phyloP scores from a whole-genome alignment of 2,888 invertebrate genomes.

The Muscina levida region DNA sequence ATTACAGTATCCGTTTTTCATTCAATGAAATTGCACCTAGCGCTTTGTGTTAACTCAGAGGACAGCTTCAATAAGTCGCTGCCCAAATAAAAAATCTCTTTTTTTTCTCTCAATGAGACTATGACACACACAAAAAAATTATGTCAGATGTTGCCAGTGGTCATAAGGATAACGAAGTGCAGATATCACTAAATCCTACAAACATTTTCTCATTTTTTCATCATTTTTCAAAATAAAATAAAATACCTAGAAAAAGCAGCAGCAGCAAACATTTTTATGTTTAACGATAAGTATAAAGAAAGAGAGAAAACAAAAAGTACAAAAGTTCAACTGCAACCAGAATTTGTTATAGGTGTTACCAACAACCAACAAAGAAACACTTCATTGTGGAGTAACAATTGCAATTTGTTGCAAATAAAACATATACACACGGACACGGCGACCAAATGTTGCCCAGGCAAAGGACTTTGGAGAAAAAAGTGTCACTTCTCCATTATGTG shows the following conservation, averaged over 20 bases:
- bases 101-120: no score
- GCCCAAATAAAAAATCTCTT: no score
- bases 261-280: background rate
- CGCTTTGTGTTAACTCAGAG: no score
- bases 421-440: background rate
- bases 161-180: no score
- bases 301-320: background rate
- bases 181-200: no score
- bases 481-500: constrained; percentile 18
- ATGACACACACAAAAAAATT: no score
- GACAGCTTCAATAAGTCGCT: no score
- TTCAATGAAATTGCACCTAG: no score
- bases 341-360: constrained; percentile 26
- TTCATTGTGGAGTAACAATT: constrained; percentile 28
- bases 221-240: background rate
- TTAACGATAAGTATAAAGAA: background rate
- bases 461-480: constrained; percentile 16
- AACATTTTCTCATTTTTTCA: no score
- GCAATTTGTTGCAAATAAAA: constrained; percentile 22
- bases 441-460: background rate
- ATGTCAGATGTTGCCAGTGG: no score
- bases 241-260: background rate
- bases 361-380: background rate
- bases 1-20: no score
- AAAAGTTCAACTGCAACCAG: background rate